These are phyloP conservation scores for Rhinella marina DNA, from an alignment of 2,797 vertebrate species.

Conservation along the genomic window DNA sequence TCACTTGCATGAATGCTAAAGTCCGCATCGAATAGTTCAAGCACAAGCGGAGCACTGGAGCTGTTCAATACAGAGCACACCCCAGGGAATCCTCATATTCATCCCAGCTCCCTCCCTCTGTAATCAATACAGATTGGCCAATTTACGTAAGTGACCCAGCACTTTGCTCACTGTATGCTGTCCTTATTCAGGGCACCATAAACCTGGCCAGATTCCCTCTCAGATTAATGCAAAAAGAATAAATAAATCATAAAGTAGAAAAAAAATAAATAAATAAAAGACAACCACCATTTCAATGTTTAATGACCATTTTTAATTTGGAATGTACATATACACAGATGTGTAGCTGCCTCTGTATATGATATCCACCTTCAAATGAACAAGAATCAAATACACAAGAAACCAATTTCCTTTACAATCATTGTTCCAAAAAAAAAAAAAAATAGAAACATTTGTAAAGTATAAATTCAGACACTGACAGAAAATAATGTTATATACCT, in stretches of 20 bases:
- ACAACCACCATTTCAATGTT: conserved; percentile 55
- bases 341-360: conserved; percentile 61
- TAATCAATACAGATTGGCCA: no score
- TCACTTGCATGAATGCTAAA: no score
- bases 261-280: not conserved
- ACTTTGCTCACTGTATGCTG: no score
- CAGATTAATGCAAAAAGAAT: not conserved
- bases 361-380: conserved; percentile 37
- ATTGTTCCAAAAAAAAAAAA: conserved; percentile 30
- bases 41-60: no score
- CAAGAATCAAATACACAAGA: conserved; percentile 38
- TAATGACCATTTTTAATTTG: conserved; percentile 78
- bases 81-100: no score
- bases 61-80: no score
- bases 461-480: conserved; percentile 25
- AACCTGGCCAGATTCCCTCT: no score
- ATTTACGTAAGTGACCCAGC: no score
- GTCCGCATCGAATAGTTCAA: no score
- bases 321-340: conserved; percentile 78
- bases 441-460: conserved; percentile 28
- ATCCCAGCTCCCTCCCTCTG: no score
- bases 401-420: conserved; percentile 53
- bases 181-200: no score
- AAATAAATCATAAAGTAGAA: conserved; percentile 2
- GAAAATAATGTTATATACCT: conserved; percentile 43